phyloP scores from a whole-genome alignment of 2,888 invertebrate species.

The Graphium colonna region DNA sequence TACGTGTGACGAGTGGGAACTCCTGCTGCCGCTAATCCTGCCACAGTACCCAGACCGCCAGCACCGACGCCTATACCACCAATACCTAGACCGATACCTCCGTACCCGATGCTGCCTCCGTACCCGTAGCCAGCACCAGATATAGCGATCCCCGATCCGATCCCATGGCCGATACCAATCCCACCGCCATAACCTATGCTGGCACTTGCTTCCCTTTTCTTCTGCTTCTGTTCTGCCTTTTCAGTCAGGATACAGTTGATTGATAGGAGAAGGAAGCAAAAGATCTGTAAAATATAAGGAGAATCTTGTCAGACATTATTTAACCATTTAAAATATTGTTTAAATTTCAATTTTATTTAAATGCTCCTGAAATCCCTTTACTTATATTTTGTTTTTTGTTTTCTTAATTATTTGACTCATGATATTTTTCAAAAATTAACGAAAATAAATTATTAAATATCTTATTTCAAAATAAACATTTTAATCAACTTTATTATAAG shows the following conservation, averaged over 20 bases:
- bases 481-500: too few species aligned
- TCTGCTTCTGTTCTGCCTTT: constrained; percentile 35
- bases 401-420: too few species aligned
- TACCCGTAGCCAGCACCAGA: not conserved
- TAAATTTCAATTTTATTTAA: not conserved
- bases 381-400: too few species aligned
- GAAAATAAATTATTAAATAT: too few species aligned
- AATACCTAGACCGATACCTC: not conserved
- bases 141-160: not conserved
- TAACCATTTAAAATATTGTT: not conserved
- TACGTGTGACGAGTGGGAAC: constrained; percentile 60
- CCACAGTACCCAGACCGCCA: constrained; percentile 17
- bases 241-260: constrained; percentile 18
- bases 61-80: constrained; percentile 3
- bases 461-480: too few species aligned
- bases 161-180: constrained; percentile 15
- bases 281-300: constrained; percentile 39
- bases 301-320: too few species aligned
- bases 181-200: constrained; percentile 9
- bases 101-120: not conserved
- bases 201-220: constrained; percentile 34
- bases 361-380: too few species aligned
- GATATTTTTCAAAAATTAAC: too few species aligned
- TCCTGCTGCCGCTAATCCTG: constrained; percentile 24
- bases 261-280: constrained; percentile 39